Evolutionary conservation across 1,140 invertebrate species (phyloP).

Genomic region (Brachionus sp.): DNA sequence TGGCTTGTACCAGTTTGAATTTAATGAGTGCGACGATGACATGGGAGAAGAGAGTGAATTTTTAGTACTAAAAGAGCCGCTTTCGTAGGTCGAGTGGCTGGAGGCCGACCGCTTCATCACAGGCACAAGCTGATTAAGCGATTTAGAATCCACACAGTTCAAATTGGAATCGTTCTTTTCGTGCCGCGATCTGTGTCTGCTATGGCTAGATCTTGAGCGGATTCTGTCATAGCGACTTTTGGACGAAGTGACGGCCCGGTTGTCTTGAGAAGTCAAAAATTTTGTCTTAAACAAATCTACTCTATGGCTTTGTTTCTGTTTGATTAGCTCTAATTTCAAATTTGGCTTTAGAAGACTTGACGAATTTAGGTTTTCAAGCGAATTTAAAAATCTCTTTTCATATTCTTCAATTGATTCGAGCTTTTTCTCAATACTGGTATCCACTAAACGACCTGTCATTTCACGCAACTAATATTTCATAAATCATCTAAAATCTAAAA

Average conservation of each 20-base stretch:
- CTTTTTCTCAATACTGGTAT: background rate
- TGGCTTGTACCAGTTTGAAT: conserved; percentile 37
- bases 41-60: background rate
- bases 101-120: background rate
- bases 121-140: background rate
- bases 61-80: background rate
- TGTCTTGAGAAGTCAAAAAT: background rate
- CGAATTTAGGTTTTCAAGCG: conserved; percentile 19
- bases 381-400: conserved; percentile 25
- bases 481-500: background rate
- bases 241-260: background rate
- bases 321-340: conserved; percentile 8
- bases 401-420: conserved; percentile 23
- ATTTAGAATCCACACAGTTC: background rate
- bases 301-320: background rate
- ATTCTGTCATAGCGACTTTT: conserved; percentile 8
- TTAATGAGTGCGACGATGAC: conserved; percentile 3
- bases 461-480: background rate
- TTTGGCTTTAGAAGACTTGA: conserved; percentile 14
- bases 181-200: background rate
- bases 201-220: background rate
- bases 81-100: background rate
- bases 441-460: background rate
- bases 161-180: background rate
- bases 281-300: background rate